Base-by-base conservation (phyloP, 2,797 vertebrate species). In the Urocyon cinereoargenteus region DNA sequence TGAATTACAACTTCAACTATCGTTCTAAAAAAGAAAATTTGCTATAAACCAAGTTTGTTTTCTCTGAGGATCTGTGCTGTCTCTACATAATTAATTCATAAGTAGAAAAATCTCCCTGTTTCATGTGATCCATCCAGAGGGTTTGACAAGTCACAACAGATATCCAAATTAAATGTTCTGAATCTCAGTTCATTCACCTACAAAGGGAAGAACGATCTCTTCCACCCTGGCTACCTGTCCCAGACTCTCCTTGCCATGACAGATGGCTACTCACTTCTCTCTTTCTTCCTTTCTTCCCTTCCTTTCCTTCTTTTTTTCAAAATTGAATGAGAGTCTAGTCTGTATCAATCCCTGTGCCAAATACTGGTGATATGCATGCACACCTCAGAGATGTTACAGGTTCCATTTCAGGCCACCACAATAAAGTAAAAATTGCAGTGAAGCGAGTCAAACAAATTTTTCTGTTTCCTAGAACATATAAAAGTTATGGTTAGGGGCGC, bases 1-100 rank as follows among this genome's bases (percentile, higher is more conserved):
- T 57, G 45, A 96, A 96, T 40, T 78, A 21, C 78, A 79, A 64
- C 5, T 75, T 90, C 15, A 68, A 64, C 22, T 95, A 85, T 61
- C 21, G 64, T 90, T 75, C n/a, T 57, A 88, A 77, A 88, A 72
- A 66, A 64, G 2, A 45, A 57, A 78, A 82, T 84, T 62, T 92
- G 14, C 45, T 81, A 81, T 89, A 95, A 86, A 81, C 68, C 57
- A 68, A 81, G 75, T 53, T 53, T 68, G 66, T 34, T 68, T 70
- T 28, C 24, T 91, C 28, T 91, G 61, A 84, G 40, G 21, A 61
- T 88, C 53, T 88, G 26, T 91, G 51, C 21, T 64, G 8, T 70
- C 72, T 81, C 57, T 59, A 36, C 24, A 26, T 73, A 68, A 92
- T 31, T 73, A 68, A 89, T 31, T 92, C 21, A 59, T 40, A 84